These are phyloP conservation scores for Halichondria panicea DNA, from an alignment of 37 sponge, comb jelly and placozoan genomes.

Conservation along the genomic window DNA sequence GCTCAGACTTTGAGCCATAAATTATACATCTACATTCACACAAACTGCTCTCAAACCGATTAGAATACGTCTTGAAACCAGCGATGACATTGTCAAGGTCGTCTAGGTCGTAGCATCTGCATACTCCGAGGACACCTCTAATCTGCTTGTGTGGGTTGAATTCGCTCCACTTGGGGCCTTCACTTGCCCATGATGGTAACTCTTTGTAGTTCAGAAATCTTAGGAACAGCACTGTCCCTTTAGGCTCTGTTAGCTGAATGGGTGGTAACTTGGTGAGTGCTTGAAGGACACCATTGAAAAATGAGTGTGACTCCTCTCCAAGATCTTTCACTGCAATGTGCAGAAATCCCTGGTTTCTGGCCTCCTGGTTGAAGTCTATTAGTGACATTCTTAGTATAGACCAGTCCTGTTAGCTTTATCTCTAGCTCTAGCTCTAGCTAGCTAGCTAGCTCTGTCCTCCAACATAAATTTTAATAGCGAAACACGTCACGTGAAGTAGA, in stretches of 20 bases:
- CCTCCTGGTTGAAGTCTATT: constrained; percentile 46
- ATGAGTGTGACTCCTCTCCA: constrained; percentile 20
- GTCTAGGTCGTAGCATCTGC: constrained; percentile 26
- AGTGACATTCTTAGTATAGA: no score
- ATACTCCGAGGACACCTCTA: constrained; percentile 40
- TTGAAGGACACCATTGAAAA: constrained; percentile 9
- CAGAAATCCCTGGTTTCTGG: constrained; percentile 35
- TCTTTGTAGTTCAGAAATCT: constrained; percentile 30
- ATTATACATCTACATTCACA: constrained; percentile 40
- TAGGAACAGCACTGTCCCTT: constrained; percentile 36
- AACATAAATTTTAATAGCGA: neutral
- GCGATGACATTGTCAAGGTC: constrained; percentile 13
- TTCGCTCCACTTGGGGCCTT: constrained; percentile 32
- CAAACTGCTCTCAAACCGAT: neutral
- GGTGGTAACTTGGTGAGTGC: constrained; percentile 33
- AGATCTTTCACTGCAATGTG: constrained; percentile 43
- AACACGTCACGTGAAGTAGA: neutral
- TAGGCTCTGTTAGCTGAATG: constrained; percentile 29
- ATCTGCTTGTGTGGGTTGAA: constrained; percentile 48
- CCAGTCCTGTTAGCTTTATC: no score
- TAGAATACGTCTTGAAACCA: neutral
- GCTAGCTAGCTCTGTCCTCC: neutral
- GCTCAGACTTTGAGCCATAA: constrained; percentile 29
- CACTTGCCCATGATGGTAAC: constrained; percentile 38
- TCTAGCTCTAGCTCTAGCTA: neutral